Percentiles rank a stretch among this genome's conserved stretches.
Evolutionary conservation across 2,888 invertebrate genomes (phyloP).

Genomic region (Campoletis raptor): DNA sequence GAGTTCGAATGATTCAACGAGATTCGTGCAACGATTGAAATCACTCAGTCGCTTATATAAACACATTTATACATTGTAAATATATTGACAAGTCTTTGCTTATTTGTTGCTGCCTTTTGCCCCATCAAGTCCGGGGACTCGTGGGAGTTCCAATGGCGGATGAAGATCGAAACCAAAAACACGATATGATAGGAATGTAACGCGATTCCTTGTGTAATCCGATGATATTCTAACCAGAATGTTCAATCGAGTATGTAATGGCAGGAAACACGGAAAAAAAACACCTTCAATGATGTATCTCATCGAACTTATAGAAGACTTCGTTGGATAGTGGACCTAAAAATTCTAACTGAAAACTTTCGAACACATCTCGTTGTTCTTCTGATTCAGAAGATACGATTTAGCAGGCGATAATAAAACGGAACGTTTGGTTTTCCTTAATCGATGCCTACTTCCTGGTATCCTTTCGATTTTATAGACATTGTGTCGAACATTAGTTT

Average conservation of each 20-base stretch:
- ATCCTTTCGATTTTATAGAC: slow-evolving; percentile 89
- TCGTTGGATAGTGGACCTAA: not conserved
- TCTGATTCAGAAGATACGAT: slow-evolving; percentile 91
- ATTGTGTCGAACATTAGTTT: slow-evolving; percentile 87
- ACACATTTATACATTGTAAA: slow-evolving; percentile 15
- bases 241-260: slow-evolving; percentile 8
- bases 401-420: slow-evolving; percentile 87
- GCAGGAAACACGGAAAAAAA: not conserved
- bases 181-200: not conserved
- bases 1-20: not conserved
- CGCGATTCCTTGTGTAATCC: not conserved
- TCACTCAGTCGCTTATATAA: slow-evolving; percentile 26
- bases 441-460: slow-evolving; percentile 87
- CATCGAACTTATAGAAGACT: not conserved
- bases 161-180: not conserved
- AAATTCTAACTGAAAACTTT: slow-evolving; percentile 79
- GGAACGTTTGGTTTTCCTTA: slow-evolving; percentile 87
- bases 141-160: not conserved
- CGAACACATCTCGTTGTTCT: slow-evolving; percentile 92
- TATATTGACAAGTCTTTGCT: slow-evolving; percentile 53
- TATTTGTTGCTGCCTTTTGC: slow-evolving; percentile 9
- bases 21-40: slow-evolving; percentile 12
- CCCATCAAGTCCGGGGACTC: not conserved
- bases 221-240: not conserved
- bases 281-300: not conserved